Evolutionary conservation across 2,797 vertebrate species (phyloP).

Genomic region (Moxostoma hubbsi): DNA sequence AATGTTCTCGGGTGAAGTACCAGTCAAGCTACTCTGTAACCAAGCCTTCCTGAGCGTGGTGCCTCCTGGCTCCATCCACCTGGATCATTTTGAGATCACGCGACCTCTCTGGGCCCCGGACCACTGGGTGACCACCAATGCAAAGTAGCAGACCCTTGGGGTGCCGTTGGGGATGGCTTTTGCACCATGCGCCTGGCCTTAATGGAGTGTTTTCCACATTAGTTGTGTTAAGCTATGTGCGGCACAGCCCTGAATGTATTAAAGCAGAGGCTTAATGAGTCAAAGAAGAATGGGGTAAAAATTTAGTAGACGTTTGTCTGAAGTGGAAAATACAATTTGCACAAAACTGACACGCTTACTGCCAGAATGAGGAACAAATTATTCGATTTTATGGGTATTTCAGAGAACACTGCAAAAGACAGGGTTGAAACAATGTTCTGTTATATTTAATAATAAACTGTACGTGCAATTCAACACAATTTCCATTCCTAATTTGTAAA

Average conservation of each 20-base stretch:
- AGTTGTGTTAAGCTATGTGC: conserved; percentile 52
- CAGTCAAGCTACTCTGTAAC: conserved; percentile 62
- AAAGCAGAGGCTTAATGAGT: conserved; percentile 39
- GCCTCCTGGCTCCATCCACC: conserved; percentile 56
- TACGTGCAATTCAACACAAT: conserved; percentile 3
- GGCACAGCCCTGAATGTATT: conserved; percentile 54
- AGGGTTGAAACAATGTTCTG: conserved; percentile 9
- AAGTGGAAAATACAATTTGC: conserved; percentile 25
- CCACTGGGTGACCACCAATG: conserved; percentile 47
- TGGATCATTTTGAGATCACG: conserved; percentile 54
- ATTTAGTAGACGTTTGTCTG: conserved; percentile 19
- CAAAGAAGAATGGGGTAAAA: conserved; percentile 25
- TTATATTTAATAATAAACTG: conserved; percentile 38
- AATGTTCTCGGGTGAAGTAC: conserved; percentile 44
- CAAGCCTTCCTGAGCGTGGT: conserved; percentile 55
- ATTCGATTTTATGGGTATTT: conserved; percentile 2
- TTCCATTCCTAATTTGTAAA: conserved; percentile 30
- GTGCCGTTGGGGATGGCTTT: conserved; percentile 37
- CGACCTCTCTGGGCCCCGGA: conserved; percentile 46
- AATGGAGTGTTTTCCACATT: conserved; percentile 61
- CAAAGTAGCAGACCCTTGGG: conserved; percentile 52
- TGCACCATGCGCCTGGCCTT: conserved; percentile 40
- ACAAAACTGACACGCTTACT: neutral
- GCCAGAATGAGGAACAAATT: conserved; percentile 14
- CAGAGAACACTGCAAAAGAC: conserved; percentile 3